Evolutionary conservation across 2,113 vertebrate genomes (phyloP).

Genomic region (Gobio gobio): DNA sequence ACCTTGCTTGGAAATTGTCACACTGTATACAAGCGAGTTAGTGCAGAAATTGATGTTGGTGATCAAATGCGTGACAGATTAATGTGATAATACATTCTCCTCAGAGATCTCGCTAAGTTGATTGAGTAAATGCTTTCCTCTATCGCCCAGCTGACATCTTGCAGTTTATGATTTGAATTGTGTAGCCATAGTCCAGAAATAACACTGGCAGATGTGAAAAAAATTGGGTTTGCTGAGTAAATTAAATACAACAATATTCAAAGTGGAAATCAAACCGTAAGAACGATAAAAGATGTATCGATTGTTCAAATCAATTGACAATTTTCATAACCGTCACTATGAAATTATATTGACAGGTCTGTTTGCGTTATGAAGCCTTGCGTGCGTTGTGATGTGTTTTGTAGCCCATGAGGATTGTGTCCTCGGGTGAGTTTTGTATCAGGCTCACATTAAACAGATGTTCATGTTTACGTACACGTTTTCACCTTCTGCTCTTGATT

Average conservation of each 20-base stretch:
- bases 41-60: background rate
- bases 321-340: background rate
- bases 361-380: background rate
- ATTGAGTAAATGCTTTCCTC: constrained; percentile 12
- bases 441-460: background rate
- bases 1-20: background rate
- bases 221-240: background rate
- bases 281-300: background rate
- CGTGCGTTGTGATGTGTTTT: background rate
- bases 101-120: background rate
- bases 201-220: background rate
- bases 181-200: background rate
- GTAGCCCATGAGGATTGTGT: background rate
- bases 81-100: background rate
- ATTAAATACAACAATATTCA: background rate
- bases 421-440: constrained; percentile 9
- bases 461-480: background rate
- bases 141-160: background rate
- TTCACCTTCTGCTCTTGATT: background rate
- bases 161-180: background rate
- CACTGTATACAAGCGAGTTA: background rate
- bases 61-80: constrained; percentile 4
- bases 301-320: background rate
- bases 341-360: background rate
- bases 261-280: background rate